A percentile compares a stretch with the other conserved stretches of the same genome.
Conservation (phyloP, 1,140 invertebrate genomes). For the Drosophila asahinai region DNA sequence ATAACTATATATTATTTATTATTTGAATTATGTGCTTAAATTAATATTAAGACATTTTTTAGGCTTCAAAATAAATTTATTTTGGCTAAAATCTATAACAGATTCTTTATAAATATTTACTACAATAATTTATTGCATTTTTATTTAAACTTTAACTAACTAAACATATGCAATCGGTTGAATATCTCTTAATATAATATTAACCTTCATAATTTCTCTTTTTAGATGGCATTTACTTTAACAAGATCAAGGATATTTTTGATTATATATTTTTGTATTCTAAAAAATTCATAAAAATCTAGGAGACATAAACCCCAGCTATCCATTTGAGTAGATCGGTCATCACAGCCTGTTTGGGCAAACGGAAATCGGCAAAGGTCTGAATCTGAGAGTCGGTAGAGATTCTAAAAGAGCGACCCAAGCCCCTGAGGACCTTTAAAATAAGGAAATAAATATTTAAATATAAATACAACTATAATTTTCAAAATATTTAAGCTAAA, state of each 20-base stretch:
- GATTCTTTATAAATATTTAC: not conserved
- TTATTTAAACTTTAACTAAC: conserved; percentile 4
- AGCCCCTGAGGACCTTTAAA: conserved; percentile 91
- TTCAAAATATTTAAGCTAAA: conserved; percentile 13
- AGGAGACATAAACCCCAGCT: conserved; percentile 52
- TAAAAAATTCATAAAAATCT: conserved; percentile 5
- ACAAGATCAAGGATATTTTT: too few species aligned
- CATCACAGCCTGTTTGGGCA: conserved; percentile 94
- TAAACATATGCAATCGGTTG: not conserved
- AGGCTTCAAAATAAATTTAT: not conserved
- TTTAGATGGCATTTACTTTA: too few species aligned
- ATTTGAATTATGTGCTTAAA: not conserved
- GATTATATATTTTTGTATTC: too few species aligned
- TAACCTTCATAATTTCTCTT: too few species aligned
- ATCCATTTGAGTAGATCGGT: conserved; percentile 94
- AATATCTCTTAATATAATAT: not conserved
- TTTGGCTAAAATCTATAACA: not conserved
- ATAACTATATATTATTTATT: not conserved
- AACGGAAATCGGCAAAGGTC: conserved; percentile 92
- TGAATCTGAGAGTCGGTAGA: conserved; percentile 91
- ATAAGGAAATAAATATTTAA: not conserved
- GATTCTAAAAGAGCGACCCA: conserved; percentile 95
- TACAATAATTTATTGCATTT: not conserved
- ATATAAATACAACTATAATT: conserved; percentile 67
- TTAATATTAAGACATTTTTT: not conserved